phyloP scores from a whole-genome alignment of 2,888 invertebrate species.

The Acanthosepion esculentum region DNA sequence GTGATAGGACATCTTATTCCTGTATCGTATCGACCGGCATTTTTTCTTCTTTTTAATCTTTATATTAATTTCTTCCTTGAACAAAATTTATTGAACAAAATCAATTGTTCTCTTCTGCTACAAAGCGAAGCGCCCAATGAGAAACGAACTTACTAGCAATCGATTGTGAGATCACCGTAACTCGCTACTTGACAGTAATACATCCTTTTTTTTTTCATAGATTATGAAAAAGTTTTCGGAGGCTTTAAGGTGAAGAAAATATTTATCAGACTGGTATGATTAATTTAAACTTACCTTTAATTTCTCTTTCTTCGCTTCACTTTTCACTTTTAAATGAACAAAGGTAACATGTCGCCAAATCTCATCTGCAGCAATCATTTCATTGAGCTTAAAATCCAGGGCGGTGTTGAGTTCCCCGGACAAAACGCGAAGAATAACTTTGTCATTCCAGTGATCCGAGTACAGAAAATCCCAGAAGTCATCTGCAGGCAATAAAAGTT shows the following conservation, averaged over 20 bases:
- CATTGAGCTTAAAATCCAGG: neutral
- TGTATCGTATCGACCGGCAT: too few species aligned
- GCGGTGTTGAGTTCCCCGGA: slow-evolving; percentile 50
- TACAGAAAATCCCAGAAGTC: slow-evolving; percentile 54
- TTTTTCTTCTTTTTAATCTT: too few species aligned
- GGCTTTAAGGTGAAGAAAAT: neutral
- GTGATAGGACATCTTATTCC: too few species aligned
- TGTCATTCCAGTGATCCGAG: slow-evolving; percentile 53
- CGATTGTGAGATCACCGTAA: too few species aligned
- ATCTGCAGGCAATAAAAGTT: slow-evolving; percentile 44
- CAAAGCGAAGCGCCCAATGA: too few species aligned
- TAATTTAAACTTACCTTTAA: neutral
- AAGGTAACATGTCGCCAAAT: neutral
- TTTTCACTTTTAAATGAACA: neutral
- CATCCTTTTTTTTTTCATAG: neutral
- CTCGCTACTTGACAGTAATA: too few species aligned
- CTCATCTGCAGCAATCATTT: neutral
- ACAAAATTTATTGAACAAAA: too few species aligned
- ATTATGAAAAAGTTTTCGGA: neutral
- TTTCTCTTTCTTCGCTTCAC: neutral
- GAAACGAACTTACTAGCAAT: too few species aligned
- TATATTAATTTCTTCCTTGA: too few species aligned
- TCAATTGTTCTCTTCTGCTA: too few species aligned
- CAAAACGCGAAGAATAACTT: slow-evolving; percentile 51
- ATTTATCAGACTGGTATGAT: neutral